A percentile compares a stretch with the other conserved stretches of the same genome.
These are phyloP conservation scores for Chelidonichthys spinosus DNA, from an alignment of 2,797 vertebrate species.

Conservation along the genomic window DNA sequence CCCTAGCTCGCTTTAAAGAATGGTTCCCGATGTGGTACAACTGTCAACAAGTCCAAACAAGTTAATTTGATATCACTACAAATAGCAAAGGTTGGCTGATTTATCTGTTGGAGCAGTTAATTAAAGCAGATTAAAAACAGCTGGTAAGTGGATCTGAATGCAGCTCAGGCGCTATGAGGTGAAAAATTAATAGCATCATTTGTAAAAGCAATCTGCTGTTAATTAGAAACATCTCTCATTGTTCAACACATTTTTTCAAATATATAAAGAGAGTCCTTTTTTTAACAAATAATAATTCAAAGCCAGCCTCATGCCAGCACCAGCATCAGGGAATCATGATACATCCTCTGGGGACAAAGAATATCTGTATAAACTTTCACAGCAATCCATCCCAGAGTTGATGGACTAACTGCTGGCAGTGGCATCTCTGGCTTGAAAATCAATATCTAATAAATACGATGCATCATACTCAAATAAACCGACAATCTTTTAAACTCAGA, in stretches of 20 bases:
- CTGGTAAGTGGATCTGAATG: background rate
- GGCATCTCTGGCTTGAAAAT: background rate
- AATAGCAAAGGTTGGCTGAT: background rate
- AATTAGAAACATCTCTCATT: background rate
- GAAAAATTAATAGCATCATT: background rate
- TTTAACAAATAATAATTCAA: background rate
- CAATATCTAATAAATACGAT: background rate
- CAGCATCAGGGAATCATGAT: background rate
- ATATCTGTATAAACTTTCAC: background rate
- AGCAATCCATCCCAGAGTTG: background rate
- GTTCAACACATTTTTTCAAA: background rate
- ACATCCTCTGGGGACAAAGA: slow-evolving; percentile 1
- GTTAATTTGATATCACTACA: slow-evolving; percentile 11
- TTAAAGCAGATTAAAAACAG: slow-evolving; percentile 31
- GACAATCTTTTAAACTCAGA: background rate
- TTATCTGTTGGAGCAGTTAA: slow-evolving; percentile 6
- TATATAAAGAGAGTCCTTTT: background rate
- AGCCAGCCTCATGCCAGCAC: background rate
- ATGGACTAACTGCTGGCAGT: background rate
- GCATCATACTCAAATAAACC: background rate
- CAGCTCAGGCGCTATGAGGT: background rate
- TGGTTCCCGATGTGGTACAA: background rate
- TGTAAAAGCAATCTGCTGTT: slow-evolving; percentile 7
- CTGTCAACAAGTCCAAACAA: slow-evolving; percentile 2
- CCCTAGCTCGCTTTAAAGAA: too few species aligned